Percentiles rank a stretch among this genome's conserved stretches.
These are phyloP conservation scores for Naso thynnoides DNA, from an alignment of 2,797 vertebrate genomes.

Conservation along the genomic window DNA sequence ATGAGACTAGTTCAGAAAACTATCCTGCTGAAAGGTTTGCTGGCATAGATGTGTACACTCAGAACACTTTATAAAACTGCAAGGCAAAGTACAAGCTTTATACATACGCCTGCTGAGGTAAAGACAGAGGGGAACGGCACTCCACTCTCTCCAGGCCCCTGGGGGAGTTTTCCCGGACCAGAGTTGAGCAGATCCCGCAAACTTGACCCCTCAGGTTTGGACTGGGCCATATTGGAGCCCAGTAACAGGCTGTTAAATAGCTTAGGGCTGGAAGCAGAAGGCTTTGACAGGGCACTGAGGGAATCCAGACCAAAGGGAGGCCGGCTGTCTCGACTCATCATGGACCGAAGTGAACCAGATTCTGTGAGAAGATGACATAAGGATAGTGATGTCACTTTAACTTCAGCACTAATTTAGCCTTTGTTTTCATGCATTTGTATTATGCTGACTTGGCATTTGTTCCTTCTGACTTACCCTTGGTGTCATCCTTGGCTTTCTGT, in stretches of 20 bases:
- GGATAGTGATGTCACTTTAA: neutral
- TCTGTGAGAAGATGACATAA: conserved; percentile 78
- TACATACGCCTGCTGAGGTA: conserved; percentile 90
- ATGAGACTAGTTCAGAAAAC: neutral
- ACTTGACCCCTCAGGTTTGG: conserved; percentile 97
- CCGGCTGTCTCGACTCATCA: conserved; percentile 93
- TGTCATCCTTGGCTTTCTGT: conserved; percentile 98
- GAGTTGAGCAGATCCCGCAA: conserved; percentile 97
- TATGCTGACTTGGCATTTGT: neutral
- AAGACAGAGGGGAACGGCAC: conserved; percentile 98
- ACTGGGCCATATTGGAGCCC: conserved; percentile 92
- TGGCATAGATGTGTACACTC: neutral
- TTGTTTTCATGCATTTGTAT: neutral
- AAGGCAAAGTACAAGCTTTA: neutral
- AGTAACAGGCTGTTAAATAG: conserved; percentile 97
- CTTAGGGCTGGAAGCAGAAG: conserved; percentile 93
- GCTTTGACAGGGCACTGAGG: conserved; percentile 89
- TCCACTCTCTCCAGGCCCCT: conserved; percentile 90
- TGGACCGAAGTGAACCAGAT: conserved; percentile 91
- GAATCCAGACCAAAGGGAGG: conserved; percentile 95
- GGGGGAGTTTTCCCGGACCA: conserved; percentile 95
- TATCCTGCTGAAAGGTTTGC: neutral
- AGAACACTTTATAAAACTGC: neutral
- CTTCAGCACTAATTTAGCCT: neutral
- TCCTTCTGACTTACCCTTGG: conserved; percentile 90